Evolutionary conservation across 2,888 invertebrate genomes (phyloP).

Genomic region (Drosophila incognita): DNA sequence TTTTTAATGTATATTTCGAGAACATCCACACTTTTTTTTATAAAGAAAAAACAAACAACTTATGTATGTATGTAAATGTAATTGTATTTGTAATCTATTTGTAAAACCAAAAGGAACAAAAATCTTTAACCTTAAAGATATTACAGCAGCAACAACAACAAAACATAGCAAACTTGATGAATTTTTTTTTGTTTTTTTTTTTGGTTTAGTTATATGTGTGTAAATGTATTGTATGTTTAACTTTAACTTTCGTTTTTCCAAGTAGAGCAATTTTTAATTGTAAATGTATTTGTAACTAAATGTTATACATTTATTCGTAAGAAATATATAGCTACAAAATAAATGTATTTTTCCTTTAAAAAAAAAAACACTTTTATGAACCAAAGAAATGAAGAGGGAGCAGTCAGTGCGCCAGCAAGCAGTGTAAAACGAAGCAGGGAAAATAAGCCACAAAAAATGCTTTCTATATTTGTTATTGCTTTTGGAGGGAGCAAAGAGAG

Average conservation of each 20-base stretch:
- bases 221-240: slow-evolving; percentile 47
- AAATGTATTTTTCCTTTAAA: slow-evolving; percentile 82
- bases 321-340: slow-evolving; percentile 77
- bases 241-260: slow-evolving; percentile 57
- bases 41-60: slow-evolving; percentile 1
- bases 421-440: not conserved
- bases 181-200: slow-evolving; percentile 16
- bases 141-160: slow-evolving; percentile 33
- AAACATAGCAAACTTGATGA: slow-evolving; percentile 16
- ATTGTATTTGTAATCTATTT: slow-evolving; percentile 50
- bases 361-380: not conserved
- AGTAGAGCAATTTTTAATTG: slow-evolving; percentile 80
- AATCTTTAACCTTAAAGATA: slow-evolving; percentile 36
- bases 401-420: not conserved
- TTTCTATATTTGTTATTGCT: not conserved
- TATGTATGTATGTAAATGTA: slow-evolving; percentile 64
- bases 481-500: not conserved
- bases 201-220: slow-evolving; percentile 17
- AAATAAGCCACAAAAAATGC: not conserved
- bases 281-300: slow-evolving; percentile 80
- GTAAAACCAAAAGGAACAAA: slow-evolving; percentile 24
- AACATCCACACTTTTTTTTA: slow-evolving; percentile 51
- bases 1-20: slow-evolving; percentile 71
- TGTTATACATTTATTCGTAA: slow-evolving; percentile 79
- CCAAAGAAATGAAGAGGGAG: not conserved